Percentiles rank a stretch among this genome's conserved stretches.
phyloP scores from a whole-genome alignment of 2,888 invertebrate genomes.

The Thereva unica region DNA sequence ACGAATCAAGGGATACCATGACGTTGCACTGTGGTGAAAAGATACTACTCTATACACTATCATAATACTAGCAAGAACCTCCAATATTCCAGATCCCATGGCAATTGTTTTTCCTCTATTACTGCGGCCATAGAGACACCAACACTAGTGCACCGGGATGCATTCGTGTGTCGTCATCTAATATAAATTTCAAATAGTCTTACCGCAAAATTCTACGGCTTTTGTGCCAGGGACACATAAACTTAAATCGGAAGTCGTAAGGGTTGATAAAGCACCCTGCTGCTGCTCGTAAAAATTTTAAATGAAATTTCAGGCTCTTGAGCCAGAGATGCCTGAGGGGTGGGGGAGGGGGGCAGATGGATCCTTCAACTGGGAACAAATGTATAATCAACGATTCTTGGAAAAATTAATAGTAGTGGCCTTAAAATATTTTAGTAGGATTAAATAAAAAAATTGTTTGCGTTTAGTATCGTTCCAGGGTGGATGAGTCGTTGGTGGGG shows the following conservation, averaged over 20 bases:
- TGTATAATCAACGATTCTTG: no score
- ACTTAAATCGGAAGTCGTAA: conserved; percentile 5
- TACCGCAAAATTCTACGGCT: conserved; percentile 24
- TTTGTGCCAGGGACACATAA: conserved; percentile 26
- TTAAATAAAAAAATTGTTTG: no score
- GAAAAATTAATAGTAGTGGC: no score
- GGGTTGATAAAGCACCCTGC: conserved; percentile 27
- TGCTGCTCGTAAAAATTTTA: conserved; percentile 18
- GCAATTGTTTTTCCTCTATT: conserved; percentile 16
- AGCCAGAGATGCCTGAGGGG: no score
- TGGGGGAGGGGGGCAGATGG: no score
- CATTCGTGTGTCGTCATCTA: neutral
- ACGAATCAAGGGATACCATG: no score
- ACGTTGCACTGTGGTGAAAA: no score
- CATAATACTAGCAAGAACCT: conserved; percentile 3
- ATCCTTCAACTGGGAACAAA: no score
- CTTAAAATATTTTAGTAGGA: no score
- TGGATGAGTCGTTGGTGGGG: no score
- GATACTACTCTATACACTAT: conserved; percentile 1
- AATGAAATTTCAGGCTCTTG: conserved; percentile 2
- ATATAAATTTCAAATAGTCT: conserved; percentile 31
- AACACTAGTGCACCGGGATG: conserved; percentile 10
- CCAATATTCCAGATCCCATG: conserved; percentile 25
- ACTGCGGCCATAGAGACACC: neutral
- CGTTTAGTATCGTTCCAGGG: no score